Evolutionary conservation across 2,888 invertebrate genomes (phyloP), one percentile per base, ranked within the genome.

Genomic region (Phasia obesa): DNA sequence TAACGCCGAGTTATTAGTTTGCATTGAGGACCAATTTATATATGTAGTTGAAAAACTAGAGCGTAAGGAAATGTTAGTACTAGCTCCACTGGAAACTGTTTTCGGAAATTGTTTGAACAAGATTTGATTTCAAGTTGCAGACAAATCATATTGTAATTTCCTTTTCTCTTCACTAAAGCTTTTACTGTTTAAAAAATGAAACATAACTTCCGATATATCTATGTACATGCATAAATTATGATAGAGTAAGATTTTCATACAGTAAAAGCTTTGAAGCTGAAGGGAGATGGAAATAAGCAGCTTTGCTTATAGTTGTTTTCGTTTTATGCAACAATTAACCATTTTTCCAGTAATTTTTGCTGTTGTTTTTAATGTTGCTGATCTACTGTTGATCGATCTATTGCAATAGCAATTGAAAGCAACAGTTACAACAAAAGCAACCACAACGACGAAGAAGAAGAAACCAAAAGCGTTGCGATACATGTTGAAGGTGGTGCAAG

Each of bases 321-420:
- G 59, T 79, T 67, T 25, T 60, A 65, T 60, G 62, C 74, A 79
- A 83, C 83, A 83, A 83, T 83, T 83, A 83, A 71, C 75, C 55
- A 71, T 76, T 79, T 76, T 83, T 79, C 57, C 44, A 31, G 55
- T 15, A 64, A 64, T 55, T 62, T 42, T 70, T 64, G 76, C 60
- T 77, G 31, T 44, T 53, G 23, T 19, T 44, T 60, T 59, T 49
- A 25, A 35, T 69, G 60, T 31, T 53, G 62, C 49, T 67, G 60
- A 77, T 77, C 69, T 69, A 55, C 42, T 76, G 55, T 47, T 75
- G 79, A 83, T 79, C 75, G 65, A 79, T 76, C 71, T 75, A 49
- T 76, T 82, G 62, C 62, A 62, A 55, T 21, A 70, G 47, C 23
- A 55, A 65, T 25, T 6, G n/a, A 25, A 57, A 27, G 17, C 57